Percentiles rank a stretch among this genome's conserved stretches.
Evolutionary conservation across 2,797 vertebrate species (phyloP).

Genomic region (Fratercula arctica): DNA sequence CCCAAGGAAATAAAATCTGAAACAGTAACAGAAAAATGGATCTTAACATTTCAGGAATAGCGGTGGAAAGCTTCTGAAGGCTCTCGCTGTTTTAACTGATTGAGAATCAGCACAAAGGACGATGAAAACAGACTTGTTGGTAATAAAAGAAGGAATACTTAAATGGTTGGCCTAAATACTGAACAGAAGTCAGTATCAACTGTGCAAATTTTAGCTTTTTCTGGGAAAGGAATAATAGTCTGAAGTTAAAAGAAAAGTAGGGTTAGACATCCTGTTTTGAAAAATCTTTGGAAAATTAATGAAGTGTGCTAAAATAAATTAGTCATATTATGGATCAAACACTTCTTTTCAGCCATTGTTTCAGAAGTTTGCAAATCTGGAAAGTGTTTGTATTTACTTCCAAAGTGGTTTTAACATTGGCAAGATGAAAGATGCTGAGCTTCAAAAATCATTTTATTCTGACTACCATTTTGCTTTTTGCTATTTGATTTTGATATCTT

Average conservation of each 20-base stretch:
- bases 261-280: neutral
- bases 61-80: neutral
- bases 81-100: neutral
- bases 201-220: neutral
- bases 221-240: neutral
- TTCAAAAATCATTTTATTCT: neutral
- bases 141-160: neutral
- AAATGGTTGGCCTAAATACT: conserved; percentile 11
- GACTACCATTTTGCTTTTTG: neutral
- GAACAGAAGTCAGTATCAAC: neutral
- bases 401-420: neutral
- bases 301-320: neutral
- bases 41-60: neutral
- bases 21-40: neutral
- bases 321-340: neutral
- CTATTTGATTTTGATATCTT: neutral
- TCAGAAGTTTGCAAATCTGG: neutral
- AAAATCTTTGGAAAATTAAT: conserved; percentile 16
- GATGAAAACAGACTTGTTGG: neutral
- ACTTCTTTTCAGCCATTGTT: neutral
- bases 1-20: neutral
- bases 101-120: neutral
- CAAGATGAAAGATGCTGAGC: neutral
- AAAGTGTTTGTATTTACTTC: neutral
- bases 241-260: neutral